Percentiles rank a stretch among this genome's conserved stretches.
These are phyloP conservation scores for Cosmorhoe ocellata DNA, from an alignment of 2,888 invertebrate genomes.

Conservation along the genomic window DNA sequence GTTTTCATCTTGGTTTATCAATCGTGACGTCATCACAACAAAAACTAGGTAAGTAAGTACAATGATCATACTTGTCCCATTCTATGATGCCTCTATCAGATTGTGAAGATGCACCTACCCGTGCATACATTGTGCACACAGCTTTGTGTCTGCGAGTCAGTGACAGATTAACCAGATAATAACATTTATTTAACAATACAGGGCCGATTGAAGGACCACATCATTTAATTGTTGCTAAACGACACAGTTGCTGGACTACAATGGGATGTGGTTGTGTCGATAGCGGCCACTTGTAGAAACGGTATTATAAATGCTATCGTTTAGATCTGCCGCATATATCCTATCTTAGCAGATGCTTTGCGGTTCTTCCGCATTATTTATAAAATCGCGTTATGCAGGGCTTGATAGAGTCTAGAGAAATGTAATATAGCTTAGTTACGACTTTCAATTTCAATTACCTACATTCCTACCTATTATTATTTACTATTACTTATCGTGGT, in stretches of 20 bases:
- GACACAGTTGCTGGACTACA: constrained; percentile 33
- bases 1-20: too few relatives aligned
- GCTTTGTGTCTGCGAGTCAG: constrained; percentile 30
- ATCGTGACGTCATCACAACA: too few relatives aligned
- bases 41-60: neutral
- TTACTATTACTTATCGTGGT: too few relatives aligned
- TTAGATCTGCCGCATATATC: constrained; percentile 43
- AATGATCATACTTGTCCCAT: constrained; percentile 13
- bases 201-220: constrained; percentile 51
- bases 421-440: too few relatives aligned
- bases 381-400: constrained; percentile 13
- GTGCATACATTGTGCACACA: constrained; percentile 10
- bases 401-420: constrained; percentile 6
- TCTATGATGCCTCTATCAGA: constrained; percentile 5
- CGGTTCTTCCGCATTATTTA: constrained; percentile 18
- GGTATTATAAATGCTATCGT: constrained; percentile 22
- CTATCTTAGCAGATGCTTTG: constrained; percentile 39
- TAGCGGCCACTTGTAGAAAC: constrained; percentile 41
- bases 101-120: constrained; percentile 10
- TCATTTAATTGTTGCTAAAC: constrained; percentile 54
- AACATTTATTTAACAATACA: constrained; percentile 35
- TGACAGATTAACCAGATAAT: constrained; percentile 42
- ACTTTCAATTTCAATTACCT: too few relatives aligned
- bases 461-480: too few relatives aligned
- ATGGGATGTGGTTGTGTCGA: constrained; percentile 34